Conservation (phyloP, 2,113 vertebrate genomes). For the Myotis yumanensis region DNA sequence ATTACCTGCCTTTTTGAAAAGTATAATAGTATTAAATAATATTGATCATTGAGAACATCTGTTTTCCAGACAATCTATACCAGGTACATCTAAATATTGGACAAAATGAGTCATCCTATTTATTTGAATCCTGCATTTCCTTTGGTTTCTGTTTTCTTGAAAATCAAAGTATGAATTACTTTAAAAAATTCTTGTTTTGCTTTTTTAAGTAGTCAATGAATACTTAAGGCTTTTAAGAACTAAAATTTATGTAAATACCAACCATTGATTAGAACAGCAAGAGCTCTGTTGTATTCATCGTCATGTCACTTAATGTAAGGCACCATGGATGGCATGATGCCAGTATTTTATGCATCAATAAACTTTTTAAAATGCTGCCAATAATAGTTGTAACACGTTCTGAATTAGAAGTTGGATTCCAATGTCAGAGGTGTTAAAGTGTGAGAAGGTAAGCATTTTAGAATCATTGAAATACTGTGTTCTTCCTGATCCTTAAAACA, state of each 20-base stretch:
- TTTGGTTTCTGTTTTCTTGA: neutral
- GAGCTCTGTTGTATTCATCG: neutral
- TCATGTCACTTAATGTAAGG: neutral
- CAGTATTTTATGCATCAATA: neutral
- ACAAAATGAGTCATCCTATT: neutral
- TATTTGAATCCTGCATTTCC: no score
- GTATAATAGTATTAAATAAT: no score
- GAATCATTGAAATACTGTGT: neutral
- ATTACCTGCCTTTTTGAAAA: no score
- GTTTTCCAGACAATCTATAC: neutral
- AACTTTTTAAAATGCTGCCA: neutral
- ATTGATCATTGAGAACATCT: no score
- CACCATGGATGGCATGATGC: neutral
- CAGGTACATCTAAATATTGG: neutral
- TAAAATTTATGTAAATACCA: neutral
- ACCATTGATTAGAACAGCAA: neutral
- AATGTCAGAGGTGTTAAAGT: neutral
- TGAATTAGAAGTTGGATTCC: neutral
- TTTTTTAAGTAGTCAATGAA: neutral
- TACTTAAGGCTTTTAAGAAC: neutral
- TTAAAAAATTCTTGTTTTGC: neutral
- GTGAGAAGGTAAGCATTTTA: neutral
- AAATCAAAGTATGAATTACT: neutral
- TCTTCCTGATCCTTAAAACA: neutral
- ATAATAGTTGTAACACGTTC: neutral